Evolutionary conservation across 2,797 vertebrate genomes (phyloP), one percentile per base, ranked within the genome.

Genomic region (Leptodactylus fallax): DNA sequence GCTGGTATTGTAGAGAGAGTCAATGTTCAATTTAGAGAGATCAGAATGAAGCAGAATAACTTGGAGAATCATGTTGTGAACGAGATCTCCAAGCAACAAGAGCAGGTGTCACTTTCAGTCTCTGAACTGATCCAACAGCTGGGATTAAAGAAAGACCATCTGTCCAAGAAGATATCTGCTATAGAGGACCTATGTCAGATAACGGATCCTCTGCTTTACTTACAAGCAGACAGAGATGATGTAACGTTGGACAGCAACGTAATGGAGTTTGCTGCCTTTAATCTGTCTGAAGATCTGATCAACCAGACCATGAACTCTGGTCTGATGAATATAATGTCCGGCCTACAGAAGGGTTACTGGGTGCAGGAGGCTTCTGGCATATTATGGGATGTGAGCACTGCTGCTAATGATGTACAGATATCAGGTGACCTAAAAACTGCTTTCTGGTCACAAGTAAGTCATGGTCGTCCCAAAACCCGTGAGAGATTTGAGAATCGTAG

Each of bases 91-190:
- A 79, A 53, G 45, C 47, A 85, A 9, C 5, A 19, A 10, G 53
- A 85, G 61, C 45, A 85, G 60, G 56, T 36, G 47, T 55, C n/a
- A 13, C 47, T 21, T 0, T 51, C 45, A 3, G 25, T 79, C 76
- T 86, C 76, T 36, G 51, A 86, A 56, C 60, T 67, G 13, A 82
- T 65, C 61, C 80, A 63, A 12, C 47, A 79, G 63, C 85, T 79
- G 61, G 85, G 79, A 47, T 25, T 11, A 12, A 27, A 71, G 27
- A 60, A 45, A 7, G 27, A 81, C 25, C 19, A 49, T 7, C 63
- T 86, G 65, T 67, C 61, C 77, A 49, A 17, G 17, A 58, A 72
- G 21, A 60, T 86, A 0, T 51, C 7, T 16, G 21, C 11, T 2
- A 72, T 51, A 21, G 9, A 36, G 0, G 23, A 55, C 8, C 49